Percentiles rank a stretch among this genome's conserved stretches.
Conservation (phyloP, 2,888 invertebrate genomes). For the Spodoptera exigua region DNA sequence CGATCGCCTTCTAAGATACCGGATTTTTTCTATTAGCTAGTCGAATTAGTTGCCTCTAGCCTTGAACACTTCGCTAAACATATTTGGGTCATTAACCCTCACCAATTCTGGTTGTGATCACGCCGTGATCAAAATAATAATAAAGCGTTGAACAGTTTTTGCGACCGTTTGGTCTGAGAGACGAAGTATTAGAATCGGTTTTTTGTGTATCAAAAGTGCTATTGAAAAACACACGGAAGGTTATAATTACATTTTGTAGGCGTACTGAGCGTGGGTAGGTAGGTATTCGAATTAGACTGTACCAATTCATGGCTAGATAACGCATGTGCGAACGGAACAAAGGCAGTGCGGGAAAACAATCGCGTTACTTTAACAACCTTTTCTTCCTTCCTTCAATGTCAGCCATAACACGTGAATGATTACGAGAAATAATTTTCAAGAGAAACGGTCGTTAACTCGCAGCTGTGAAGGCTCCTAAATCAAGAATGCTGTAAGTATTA, state of each 20-base stretch:
- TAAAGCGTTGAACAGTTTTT: conserved; percentile 87
- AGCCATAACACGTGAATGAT: conserved; percentile 43
- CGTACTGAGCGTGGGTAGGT: conserved; percentile 69
- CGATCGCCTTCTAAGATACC: conserved; percentile 75
- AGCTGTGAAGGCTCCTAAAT: conserved; percentile 31
- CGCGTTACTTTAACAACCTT: conserved; percentile 61
- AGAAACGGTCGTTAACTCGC: conserved; percentile 17
- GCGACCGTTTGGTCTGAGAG: conserved; percentile 78
- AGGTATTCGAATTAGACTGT: conserved; percentile 54
- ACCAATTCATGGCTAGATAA: conserved; percentile 61
- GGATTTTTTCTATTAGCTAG: conserved; percentile 80
- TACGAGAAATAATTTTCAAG: conserved; percentile 29
- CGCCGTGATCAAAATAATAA: conserved; percentile 86
- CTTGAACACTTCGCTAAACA: conserved; percentile 87
- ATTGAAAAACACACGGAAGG: conserved; percentile 78
- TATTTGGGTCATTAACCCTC: conserved; percentile 89
- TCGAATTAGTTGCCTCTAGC: conserved; percentile 82
- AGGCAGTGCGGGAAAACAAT: conserved; percentile 63
- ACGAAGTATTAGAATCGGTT: conserved; percentile 76
- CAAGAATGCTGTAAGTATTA: conserved; percentile 21
- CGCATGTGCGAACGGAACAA: conserved; percentile 62
- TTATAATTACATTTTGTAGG: conserved; percentile 76
- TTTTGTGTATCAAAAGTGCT: conserved; percentile 70
- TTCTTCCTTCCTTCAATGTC: conserved; percentile 63
- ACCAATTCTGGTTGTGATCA: conserved; percentile 88